Evolutionary conservation across 2,888 invertebrate genomes (phyloP), one percentile per base, ranked within the genome.

Genomic region (Panopea generosa): DNA sequence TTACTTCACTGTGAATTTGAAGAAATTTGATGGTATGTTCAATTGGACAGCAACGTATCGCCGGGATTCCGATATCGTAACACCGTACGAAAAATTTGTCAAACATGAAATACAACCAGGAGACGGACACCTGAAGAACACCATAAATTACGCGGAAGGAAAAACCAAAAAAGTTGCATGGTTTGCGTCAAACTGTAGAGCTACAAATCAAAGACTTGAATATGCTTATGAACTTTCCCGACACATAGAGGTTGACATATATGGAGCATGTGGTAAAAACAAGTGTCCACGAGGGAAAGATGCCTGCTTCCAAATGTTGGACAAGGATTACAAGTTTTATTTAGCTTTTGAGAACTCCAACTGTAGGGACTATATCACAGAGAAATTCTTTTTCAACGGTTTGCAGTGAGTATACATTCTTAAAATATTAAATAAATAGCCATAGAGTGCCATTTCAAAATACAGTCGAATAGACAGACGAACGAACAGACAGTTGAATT

Each of bases 21-120:
- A 96, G 60, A 95, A 96, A 85, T 95, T 96, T 82, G 95, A 95
- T 16, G 95, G 96, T 89, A 95, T 96, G 6, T 96, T 99, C 93
- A 99, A 99, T 94, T 98, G 98, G 98, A 99, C 98, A 14, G 97
- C 98, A 0, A 98, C 98, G 0, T 99, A 98, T 92, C 94, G 99
- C 76, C 95, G 95, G 65, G 98, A 98, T 92, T 98, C 98, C 20
- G 98, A 98, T 90, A 95, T 99, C 81, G 98, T 99, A 16, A 96
- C 99, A 0, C 99, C 99, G 0, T 99, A 99, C 92, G 98, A 98
- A 92, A 93, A 96, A 86, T 99, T 97, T 96, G 96, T 96, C 59
- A 97, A 97, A 92, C 96, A 96, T 90, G 96, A 98, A 91, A 68
- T 72, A 14, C 59, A 65, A 11, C 77, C 71, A 20, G 4, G 29